Percentiles rank a stretch among this genome's conserved stretches.
phyloP scores from a whole-genome alignment of 2,797 vertebrate species.

The Dipus sagitta region DNA sequence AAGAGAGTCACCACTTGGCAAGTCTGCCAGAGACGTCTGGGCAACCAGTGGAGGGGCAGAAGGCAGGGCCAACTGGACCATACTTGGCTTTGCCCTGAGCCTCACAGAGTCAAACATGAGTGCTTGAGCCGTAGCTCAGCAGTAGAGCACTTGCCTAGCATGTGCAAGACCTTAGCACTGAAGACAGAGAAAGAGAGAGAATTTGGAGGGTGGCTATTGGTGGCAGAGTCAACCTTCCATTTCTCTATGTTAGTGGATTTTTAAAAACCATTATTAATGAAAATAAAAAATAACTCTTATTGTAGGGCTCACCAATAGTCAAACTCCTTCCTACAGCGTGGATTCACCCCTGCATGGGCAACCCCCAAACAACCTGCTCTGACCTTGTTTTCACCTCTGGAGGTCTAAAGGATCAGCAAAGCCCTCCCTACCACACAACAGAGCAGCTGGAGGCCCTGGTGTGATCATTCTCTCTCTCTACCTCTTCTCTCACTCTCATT shows the following conservation, averaged over 20 bases:
- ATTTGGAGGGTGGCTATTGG: background rate
- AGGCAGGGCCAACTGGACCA: accelerated
- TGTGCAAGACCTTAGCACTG: no score
- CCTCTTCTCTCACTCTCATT: no score
- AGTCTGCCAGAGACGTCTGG: background rate
- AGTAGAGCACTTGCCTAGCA: no score
- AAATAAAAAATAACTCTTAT: background rate
- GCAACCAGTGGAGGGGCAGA: background rate
- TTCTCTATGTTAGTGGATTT: background rate
- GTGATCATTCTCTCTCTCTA: no score
- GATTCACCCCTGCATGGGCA: accelerated
- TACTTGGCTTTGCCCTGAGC: no score
- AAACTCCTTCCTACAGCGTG: no score
- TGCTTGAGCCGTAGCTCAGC: no score
- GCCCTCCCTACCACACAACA: background rate
- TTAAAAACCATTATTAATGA: background rate
- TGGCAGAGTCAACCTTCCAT: background rate
- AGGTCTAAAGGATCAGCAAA: no score
- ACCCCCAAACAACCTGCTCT: no score
- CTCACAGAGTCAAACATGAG: background rate
- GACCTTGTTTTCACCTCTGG: background rate
- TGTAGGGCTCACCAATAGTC: accelerated
- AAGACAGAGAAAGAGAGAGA: background rate
- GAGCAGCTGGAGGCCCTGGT: no score
- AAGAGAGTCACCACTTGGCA: accelerated